Base-by-base conservation (phyloP, 2,113 vertebrate genomes). In the Salvelinus sp. region DNA sequence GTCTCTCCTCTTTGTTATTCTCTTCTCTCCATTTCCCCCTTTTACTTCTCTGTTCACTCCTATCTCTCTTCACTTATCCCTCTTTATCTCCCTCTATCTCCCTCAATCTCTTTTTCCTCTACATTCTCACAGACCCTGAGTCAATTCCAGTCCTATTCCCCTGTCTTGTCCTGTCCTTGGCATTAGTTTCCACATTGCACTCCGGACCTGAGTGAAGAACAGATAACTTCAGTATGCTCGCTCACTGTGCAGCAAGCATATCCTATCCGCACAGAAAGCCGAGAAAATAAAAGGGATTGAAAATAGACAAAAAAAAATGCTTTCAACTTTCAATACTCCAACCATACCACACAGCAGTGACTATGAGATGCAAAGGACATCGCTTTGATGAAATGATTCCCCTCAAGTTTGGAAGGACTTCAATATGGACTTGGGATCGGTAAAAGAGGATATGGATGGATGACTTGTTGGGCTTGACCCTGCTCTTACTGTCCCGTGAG, bases 261-360 rank as follows among this genome's bases (percentile, higher is more conserved):
- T 83, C 58, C 44, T 58, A 64, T 76, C 67, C 47, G 70, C 71
- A 85, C 48, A 72, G 74, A 71, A 22, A 64, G 60, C 33, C 54
- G 16, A 30, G 67, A 63, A 69, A 76, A 57, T 50, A 16, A 23
- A 48, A 72, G 33, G 33, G 74, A 82, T 44, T 69, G 78, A 70
- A 62, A 13, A 14, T 50, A 2, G 14, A 16, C 48, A 3, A 4
- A 18, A 13, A 13, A 18, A 54, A 18, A 18, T 18, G 47, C 48
- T 50, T 50, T 50, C 48, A 50, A 3, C 50, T 16, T 54, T 54
- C 48, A 13, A 16, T 18, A 54, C 16, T 54, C 38, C 70, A 58
- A 79, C 54, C 71, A 33, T 25, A 23, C 4, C 73, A 76, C 69
- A 75, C 73, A 79, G 74, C 79, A 79, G 76, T 75, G 80, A 83